Base-by-base conservation (phyloP, 2,113 vertebrate species). In the Glaucidium brasilianum region DNA sequence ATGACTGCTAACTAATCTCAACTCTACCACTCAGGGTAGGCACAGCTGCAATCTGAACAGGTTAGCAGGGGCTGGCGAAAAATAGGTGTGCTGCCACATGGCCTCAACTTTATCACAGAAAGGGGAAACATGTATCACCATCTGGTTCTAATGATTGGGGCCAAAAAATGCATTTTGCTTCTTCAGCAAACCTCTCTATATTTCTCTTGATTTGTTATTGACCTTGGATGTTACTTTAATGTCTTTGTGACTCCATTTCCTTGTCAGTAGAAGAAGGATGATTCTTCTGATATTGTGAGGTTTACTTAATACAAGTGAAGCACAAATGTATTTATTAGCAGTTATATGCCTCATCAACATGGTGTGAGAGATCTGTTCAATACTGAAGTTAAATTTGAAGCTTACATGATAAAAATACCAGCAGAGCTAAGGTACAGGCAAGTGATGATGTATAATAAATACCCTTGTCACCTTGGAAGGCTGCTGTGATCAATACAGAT, bases 401-500 rank as follows among this genome's bases (percentile, higher is more conserved):
- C 50, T 85, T 82, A 49, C 34, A 39, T 64, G 39, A 60, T 9
- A 90, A 91, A 88, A 97, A 64, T 52, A 59, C 41, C 11, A 15
- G 18, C 13, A 86, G 50, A 95, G 23, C 32, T 68, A 56, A 81
- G 30, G 43, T 13, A 59, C 56, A 56, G 26, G 75, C 27, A 79
- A 59, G 50, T 53, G 77, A 85, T 69, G 59, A 96, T 94, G 43
- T 86, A 72, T 62, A 94, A 96, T 83, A 67, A 94, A 96, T 83
- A 67, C 77, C 92, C 87, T 75, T 85, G 64, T 59, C 90, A 95
- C 55, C 96, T 95, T 90, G 91, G 92, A 97, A 94, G 90, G 49
- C 74, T 94, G 59, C 35, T 30, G 50, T 92, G 95, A 98, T 98
- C 97, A 96, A 97, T 96, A 98, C 94, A 98, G 97, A 98, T 64